Evolutionary conservation across 1,140 invertebrate species (phyloP), one percentile per base, ranked within the genome.

Genomic region (Drosophila suzukii): DNA sequence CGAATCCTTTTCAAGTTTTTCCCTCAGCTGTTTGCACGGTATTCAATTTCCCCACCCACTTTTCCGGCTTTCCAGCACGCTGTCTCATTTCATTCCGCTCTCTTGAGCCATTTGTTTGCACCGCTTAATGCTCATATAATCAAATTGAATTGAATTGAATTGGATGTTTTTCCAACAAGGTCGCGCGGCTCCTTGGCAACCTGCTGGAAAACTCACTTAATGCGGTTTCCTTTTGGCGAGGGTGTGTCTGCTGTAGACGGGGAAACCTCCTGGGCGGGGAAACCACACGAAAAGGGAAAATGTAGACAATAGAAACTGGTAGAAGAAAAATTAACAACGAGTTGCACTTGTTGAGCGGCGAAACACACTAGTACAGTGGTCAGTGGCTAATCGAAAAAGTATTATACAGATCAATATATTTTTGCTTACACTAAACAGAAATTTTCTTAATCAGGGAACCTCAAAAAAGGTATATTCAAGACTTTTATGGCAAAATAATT

Each of bases 141-240:
- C 66, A 54, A 72, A 67, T 67, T 67, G 62, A 67, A 66, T 66
- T 61, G 61, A 58, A 68, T 68, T 68, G 65, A 66, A 68, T 68
- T 66, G 62, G 34, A 70, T 72, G 68, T 72, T 72, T 71, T 58
- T 57, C 30, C 62, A 58, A 27, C 59, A 53, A 61, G 47, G 59
- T 53, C 47, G 47, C 24, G 24, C 47, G 17, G 44, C 58, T 61
- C 59, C 65, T 47, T 68, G 60, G 65, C 65, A 68, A 68, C 65
- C 38, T 41, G 65, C 65, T 53, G 65, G 38, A 68, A 62, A 65
- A 63, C 44, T 32, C 46, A 50, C 38, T 61, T 43, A 60, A 60
- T 63, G 60, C 24, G 30, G 55, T 63, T 60, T 57, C 27, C 38
- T 13, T 58, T 54, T 58, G 2, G 55, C 55, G 56, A 13, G 55